These are phyloP conservation scores for Poeciliopsis occidentalis DNA, from an alignment of 2,113 vertebrate genomes.

Conservation along the genomic window DNA sequence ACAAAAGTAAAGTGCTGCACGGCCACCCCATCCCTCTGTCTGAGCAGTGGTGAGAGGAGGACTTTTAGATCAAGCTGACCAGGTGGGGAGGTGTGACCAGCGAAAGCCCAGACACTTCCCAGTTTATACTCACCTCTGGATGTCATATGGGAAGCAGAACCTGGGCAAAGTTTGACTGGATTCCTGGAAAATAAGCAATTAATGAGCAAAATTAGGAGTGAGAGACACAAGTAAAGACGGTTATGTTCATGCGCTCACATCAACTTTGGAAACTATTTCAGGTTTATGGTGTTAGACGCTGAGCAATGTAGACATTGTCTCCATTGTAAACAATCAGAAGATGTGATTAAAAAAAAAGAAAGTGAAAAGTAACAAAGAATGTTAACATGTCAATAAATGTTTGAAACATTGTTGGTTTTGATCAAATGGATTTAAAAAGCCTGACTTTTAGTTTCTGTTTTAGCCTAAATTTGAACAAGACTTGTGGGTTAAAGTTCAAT, in stretches of 20 bases:
- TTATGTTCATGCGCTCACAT: no score
- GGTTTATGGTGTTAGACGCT: no score
- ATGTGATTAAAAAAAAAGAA: neutral
- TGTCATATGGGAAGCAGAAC: slow-evolving; percentile 92
- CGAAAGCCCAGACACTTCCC: neutral
- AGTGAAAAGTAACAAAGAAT: neutral
- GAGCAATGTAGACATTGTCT: no score
- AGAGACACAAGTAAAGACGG: neutral
- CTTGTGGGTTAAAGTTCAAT: no score
- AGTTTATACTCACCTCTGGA: slow-evolving; percentile 80
- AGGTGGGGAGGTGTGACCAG: neutral
- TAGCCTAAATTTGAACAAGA: no score
- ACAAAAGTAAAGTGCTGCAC: slow-evolving; percentile 94
- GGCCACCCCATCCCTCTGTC: slow-evolving; percentile 74
- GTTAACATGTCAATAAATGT: neutral
- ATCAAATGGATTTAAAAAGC: neutral
- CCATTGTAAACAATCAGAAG: neutral
- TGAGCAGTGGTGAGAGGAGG: slow-evolving; percentile 36
- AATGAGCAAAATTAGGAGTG: neutral
- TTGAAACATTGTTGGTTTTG: neutral
- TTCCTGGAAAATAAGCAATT: slow-evolving; percentile 72
- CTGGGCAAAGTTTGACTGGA: slow-evolving; percentile 81
- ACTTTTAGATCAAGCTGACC: neutral
- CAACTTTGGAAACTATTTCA: no score
- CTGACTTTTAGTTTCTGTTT: neutral